Conservation (phyloP, 2,797 vertebrate genomes). For the Oreochromis mossambicus region DNA sequence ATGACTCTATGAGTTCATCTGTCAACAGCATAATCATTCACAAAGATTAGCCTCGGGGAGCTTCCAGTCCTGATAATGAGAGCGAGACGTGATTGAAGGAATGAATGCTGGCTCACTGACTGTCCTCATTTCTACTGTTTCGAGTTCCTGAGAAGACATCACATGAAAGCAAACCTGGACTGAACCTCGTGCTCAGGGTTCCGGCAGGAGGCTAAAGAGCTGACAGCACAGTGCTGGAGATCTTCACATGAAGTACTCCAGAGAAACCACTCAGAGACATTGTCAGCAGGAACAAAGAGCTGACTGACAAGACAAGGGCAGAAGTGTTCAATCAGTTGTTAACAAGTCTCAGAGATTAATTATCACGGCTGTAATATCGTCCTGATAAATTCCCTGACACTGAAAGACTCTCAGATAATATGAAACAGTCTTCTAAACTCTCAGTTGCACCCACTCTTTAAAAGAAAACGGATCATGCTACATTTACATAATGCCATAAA, state of each 20-base stretch:
- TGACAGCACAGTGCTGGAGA: neutral
- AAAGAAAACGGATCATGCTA: neutral
- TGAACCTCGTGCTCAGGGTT: neutral
- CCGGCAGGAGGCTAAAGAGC: neutral
- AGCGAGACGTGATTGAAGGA: neutral
- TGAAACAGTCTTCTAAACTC: neutral
- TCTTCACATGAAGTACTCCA: conserved; percentile 14
- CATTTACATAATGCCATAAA: neutral
- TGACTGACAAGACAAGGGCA: conserved; percentile 19
- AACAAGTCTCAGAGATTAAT: conserved; percentile 40
- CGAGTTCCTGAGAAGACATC: neutral
- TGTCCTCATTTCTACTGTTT: conserved; percentile 1
- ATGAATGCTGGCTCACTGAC: neutral
- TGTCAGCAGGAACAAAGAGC: conserved; percentile 19
- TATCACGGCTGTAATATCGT: conserved; percentile 20
- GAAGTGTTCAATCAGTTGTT: conserved; percentile 32
- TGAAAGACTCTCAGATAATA: neutral
- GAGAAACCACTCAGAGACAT: conserved; percentile 4
- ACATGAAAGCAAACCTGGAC: conserved; percentile 8
- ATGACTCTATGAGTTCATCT: conserved; percentile 5
- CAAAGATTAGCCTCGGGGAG: neutral
- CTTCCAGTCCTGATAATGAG: neutral
- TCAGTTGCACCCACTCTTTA: neutral
- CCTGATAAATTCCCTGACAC: neutral
- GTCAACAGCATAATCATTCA: conserved; percentile 19